Percentiles rank a stretch among this genome's conserved stretches.
These are phyloP conservation scores for Chaitophorus viminalis DNA, from an alignment of 2,888 invertebrate genomes.

Conservation along the genomic window DNA sequence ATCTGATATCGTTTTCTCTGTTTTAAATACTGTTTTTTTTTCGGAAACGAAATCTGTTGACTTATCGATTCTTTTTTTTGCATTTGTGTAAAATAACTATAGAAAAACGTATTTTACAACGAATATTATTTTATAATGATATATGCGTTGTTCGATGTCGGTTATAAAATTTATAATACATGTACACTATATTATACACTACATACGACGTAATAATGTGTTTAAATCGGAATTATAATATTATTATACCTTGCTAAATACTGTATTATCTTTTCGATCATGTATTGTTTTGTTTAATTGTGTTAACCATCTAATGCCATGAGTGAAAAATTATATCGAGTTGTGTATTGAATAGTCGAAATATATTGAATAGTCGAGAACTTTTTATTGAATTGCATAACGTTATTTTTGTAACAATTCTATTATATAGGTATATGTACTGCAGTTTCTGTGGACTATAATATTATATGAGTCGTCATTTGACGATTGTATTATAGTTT, in stretches of 20 bases:
- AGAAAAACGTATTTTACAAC: neutral
- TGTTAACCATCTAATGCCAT: neutral
- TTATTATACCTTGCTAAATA: neutral
- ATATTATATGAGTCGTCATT: too few species aligned
- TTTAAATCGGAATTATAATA: conserved; percentile 7
- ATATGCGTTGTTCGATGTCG: neutral
- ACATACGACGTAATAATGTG: neutral
- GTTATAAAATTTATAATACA: neutral
- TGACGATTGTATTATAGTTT: too few species aligned
- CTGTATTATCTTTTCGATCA: neutral
- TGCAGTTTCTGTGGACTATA: too few species aligned
- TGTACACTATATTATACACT: neutral
- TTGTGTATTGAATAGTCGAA: conserved; percentile 37
- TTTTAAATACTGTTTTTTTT: neutral
- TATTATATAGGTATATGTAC: too few species aligned
- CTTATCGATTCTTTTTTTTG: neutral
- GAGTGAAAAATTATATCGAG: conserved; percentile 11
- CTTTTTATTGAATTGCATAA: conserved; percentile 25
- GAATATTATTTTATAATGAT: neutral
- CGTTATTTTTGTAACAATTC: too few species aligned
- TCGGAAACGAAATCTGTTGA: neutral
- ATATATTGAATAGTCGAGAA: conserved; percentile 52
- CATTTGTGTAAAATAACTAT: conserved; percentile 13
- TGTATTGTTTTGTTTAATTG: neutral
- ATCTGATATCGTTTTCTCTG: neutral